Evolutionary conservation across 2,113 vertebrate species (phyloP).

Genomic region (Haemorhous mexicanus): DNA sequence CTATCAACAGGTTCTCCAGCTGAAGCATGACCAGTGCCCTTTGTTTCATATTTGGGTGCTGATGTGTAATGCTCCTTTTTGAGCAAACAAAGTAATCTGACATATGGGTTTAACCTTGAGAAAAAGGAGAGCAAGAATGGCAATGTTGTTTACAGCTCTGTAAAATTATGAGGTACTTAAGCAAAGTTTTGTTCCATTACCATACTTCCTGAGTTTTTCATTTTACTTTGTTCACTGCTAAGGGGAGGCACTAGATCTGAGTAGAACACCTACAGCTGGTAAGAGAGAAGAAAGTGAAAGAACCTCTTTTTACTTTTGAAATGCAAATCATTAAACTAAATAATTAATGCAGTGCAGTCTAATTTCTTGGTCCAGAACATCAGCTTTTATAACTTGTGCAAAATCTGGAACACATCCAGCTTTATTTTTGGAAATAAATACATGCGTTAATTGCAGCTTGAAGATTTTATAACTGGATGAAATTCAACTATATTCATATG

Average conservation of each 20-base stretch:
- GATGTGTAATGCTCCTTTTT: neutral
- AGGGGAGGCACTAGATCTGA: neutral
- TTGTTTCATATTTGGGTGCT: neutral
- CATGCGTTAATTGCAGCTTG: neutral
- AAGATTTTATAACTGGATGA: neutral
- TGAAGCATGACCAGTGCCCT: neutral
- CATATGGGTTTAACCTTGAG: neutral
- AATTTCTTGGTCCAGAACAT: neutral
- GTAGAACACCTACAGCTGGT: neutral
- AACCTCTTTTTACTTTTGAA: neutral
- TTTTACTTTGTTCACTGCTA: neutral
- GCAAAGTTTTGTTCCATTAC: constrained; percentile 8
- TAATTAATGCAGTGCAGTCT: neutral
- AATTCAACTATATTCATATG: neutral
- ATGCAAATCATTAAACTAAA: constrained; percentile 14
- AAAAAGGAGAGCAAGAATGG: neutral
- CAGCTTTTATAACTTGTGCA: neutral
- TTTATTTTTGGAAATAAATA: neutral
- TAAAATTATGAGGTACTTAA: neutral
- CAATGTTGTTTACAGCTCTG: neutral
- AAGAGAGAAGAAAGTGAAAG: neutral
- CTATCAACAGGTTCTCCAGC: neutral
- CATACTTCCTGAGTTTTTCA: neutral
- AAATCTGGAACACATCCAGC: neutral
- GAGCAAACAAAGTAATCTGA: neutral